Evolutionary conservation across 1,140 invertebrate genomes (phyloP).

Genomic region (Helicoverpa armigera): DNA sequence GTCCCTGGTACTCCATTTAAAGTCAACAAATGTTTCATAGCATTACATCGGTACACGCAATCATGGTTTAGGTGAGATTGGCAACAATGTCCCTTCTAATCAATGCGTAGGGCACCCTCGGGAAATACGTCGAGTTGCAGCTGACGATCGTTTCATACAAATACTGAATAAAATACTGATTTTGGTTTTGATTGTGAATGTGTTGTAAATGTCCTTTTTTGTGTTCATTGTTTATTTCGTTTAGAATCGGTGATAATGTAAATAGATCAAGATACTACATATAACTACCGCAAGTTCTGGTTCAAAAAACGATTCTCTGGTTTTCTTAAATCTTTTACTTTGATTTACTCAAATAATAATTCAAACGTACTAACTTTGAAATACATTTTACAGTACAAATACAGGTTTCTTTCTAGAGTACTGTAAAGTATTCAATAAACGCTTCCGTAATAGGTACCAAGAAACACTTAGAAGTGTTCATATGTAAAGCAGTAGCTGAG

Average conservation of each 20-base stretch:
- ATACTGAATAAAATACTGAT: slow-evolving; percentile 36
- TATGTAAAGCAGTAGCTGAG: not conserved
- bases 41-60: slow-evolving; percentile 23
- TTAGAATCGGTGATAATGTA: no score
- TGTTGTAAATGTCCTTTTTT: not conserved
- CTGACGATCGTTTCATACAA: slow-evolving; percentile 44
- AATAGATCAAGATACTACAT: no score
- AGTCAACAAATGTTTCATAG: slow-evolving; percentile 42
- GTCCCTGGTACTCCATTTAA: slow-evolving; percentile 35
- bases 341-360: no score
- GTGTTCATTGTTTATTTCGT: not conserved
- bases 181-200: not conserved
- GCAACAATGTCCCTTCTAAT: slow-evolving; percentile 47
- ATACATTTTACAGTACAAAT: no score
- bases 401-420: no score
- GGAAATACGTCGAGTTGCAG: slow-evolving; percentile 33
- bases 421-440: no score
- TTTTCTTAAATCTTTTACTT: no score
- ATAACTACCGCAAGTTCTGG: no score
- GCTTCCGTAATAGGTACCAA: not conserved
- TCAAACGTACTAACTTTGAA: no score
- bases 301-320: no score
- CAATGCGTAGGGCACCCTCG: slow-evolving; percentile 41
- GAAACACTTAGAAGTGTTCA: not conserved
- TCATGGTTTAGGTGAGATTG: slow-evolving; percentile 45